Evolutionary conservation across 2,888 invertebrate genomes (phyloP).

Genomic region (Aleiodes alternator): DNA sequence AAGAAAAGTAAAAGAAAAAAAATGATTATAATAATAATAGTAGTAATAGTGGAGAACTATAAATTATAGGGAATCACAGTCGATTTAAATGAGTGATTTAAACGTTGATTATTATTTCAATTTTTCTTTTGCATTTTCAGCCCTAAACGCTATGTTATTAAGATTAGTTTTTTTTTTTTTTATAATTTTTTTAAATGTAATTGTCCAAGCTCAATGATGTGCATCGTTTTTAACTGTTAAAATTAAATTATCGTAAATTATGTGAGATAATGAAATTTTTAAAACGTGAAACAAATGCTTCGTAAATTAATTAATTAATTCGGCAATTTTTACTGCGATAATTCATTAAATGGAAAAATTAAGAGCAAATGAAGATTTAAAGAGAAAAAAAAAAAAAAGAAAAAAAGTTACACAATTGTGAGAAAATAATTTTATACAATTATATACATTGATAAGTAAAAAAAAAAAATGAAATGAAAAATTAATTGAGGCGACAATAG

Average conservation of each 20-base stretch:
- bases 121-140: conserved; percentile 6
- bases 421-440: conserved; percentile 46
- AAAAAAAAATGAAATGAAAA: conserved; percentile 26
- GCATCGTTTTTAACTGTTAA: conserved; percentile 20
- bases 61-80: conserved; percentile 22
- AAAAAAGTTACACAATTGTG: conserved; percentile 10
- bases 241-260: not conserved
- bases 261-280: not conserved
- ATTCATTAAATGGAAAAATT: conserved; percentile 8
- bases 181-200: conserved; percentile 11
- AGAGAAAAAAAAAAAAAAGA: not conserved
- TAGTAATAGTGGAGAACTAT: not conserved
- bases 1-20: not conserved
- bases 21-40: no score
- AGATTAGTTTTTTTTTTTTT: conserved; percentile 8
- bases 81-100: conserved; percentile 2
- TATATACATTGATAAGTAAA: conserved; percentile 35
- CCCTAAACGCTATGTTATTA: conserved; percentile 8
- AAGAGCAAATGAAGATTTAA: not conserved
- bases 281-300: not conserved
- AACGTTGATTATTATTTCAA: conserved; percentile 7
- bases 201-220: conserved; percentile 32
- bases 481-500: conserved; percentile 22
- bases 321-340: conserved; percentile 19
- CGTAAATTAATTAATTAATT: conserved; percentile 18